A percentile compares a stretch with the other conserved stretches of the same genome.
Conservation (phyloP, 2,113 vertebrate species). For the Willisornis vidua region DNA sequence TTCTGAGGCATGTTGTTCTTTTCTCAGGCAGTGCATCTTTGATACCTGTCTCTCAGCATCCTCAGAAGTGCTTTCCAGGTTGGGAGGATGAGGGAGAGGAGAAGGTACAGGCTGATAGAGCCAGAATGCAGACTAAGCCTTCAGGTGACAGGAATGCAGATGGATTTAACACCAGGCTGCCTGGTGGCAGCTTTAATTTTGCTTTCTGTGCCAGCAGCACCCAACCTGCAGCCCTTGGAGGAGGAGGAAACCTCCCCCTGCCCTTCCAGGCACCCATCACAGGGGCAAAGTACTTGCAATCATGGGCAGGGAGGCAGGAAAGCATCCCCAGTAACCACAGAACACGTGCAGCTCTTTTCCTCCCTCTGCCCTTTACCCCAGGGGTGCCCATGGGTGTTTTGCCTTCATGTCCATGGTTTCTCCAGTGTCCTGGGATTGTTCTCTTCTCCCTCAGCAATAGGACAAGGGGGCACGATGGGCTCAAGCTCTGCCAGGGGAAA, state of each 20-base stretch:
- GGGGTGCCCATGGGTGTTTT: background rate
- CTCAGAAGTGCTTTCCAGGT: conserved; percentile 61
- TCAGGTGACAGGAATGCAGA: conserved; percentile 60
- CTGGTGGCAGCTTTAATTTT: conserved; percentile 56
- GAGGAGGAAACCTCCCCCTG: background rate
- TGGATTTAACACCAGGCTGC: conserved; percentile 49
- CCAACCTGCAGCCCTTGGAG: background rate
- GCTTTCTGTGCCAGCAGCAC: background rate
- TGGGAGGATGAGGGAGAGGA: conserved; percentile 34
- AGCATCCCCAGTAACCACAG: fast-evolving
- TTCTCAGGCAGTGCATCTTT: conserved; percentile 41
- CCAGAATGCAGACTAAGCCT: conserved; percentile 58
- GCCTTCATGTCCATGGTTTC: too few species aligned
- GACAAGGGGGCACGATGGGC: too few species aligned
- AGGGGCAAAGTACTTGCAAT: background rate
- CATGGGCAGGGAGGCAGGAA: background rate
- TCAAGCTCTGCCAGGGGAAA: too few species aligned
- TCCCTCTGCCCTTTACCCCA: background rate
- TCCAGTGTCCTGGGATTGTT: background rate
- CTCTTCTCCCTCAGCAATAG: too few species aligned
- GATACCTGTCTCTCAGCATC: conserved; percentile 21
- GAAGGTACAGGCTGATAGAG: conserved; percentile 48
- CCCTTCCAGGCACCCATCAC: background rate
- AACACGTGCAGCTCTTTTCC: background rate
- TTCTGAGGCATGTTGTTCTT: conserved; percentile 31